phyloP scores from a whole-genome alignment of 2,113 vertebrate genomes.

The Cyphomyrus discorhynchus region DNA sequence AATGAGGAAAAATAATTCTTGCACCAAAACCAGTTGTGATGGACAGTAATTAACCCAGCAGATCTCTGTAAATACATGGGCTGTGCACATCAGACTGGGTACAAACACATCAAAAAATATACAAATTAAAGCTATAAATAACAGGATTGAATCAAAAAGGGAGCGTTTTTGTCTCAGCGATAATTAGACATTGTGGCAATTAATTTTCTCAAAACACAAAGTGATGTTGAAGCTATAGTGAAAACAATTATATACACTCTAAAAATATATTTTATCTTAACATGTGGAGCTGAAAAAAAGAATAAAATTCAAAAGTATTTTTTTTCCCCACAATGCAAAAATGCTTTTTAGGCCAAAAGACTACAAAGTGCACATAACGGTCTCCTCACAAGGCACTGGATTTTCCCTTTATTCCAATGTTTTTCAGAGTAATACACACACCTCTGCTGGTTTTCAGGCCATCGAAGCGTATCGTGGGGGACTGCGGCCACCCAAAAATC shows the following conservation, averaged over 20 bases:
- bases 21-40: neutral
- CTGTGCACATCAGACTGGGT: neutral
- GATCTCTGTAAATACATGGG: neutral
- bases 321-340: neutral
- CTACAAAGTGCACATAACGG: neutral
- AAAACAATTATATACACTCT: neutral
- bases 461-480: neutral
- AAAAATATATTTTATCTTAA: neutral
- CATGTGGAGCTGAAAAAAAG: neutral
- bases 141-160: neutral
- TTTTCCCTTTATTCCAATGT: neutral
- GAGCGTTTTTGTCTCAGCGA: neutral
- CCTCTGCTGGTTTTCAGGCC: neutral
- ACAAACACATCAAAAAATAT: neutral
- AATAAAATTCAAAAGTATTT: neutral
- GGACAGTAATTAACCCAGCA: neutral
- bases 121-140: neutral
- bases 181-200: constrained; percentile 3
- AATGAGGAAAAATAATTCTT: constrained; percentile 19
- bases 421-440: neutral
- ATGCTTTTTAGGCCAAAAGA: neutral
- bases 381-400: neutral
- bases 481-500: neutral
- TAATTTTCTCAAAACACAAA: constrained; percentile 15
- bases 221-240: neutral